phyloP scores from a whole-genome alignment of 1,140 invertebrate species.

The Papilio polytes region DNA sequence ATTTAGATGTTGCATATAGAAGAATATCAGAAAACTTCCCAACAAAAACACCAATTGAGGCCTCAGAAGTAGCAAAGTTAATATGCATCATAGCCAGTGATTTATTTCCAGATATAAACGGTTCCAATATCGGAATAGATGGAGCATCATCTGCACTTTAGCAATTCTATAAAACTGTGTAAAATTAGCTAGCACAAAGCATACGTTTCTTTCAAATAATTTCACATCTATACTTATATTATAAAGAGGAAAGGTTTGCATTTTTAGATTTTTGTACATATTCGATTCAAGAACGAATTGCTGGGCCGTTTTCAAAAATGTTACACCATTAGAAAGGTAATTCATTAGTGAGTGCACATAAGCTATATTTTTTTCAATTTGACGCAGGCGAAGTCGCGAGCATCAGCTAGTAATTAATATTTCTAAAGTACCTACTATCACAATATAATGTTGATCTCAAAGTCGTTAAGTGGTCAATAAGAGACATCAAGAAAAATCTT shows the following conservation, averaged over 20 bases:
- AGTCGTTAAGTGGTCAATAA: background rate
- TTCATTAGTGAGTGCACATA: too few relatives aligned
- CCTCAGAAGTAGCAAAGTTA: background rate
- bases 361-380: too few relatives aligned
- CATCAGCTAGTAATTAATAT: too few relatives aligned
- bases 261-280: too few relatives aligned
- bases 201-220: too few relatives aligned
- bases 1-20: background rate
- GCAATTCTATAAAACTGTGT: background rate
- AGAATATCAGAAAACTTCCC: background rate
- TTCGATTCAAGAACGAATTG: too few relatives aligned
- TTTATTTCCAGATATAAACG: constrained; percentile 23
- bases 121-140: constrained; percentile 15
- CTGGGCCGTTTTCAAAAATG: too few relatives aligned
- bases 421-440: background rate
- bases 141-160: background rate
- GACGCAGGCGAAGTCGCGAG: too few relatives aligned
- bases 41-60: background rate
- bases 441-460: background rate
- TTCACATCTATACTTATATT: too few relatives aligned
- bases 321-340: too few relatives aligned
- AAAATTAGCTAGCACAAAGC: background rate
- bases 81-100: constrained; percentile 24
- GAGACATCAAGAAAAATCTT: too few relatives aligned
- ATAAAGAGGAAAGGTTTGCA: too few relatives aligned